Percentiles rank a stretch among this genome's conserved stretches.
phyloP scores from a whole-genome alignment of 2,888 invertebrate species.

The Scotopteryx bipunctaria region DNA sequence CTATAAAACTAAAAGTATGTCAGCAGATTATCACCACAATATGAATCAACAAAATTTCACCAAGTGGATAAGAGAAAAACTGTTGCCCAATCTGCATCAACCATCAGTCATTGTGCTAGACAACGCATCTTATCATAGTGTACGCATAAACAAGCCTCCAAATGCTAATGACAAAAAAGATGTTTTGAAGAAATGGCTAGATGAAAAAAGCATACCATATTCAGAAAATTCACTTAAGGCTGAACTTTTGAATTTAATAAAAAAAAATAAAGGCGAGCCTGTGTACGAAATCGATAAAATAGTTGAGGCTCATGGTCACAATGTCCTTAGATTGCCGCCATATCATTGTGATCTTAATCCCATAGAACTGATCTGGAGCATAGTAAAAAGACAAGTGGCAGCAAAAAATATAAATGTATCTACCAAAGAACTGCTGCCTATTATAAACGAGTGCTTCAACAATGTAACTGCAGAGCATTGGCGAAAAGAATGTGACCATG shows the following conservation, averaged over 20 bases:
- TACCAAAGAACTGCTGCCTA: background rate
- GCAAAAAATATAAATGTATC: background rate
- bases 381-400: slow-evolving; percentile 1
- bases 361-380: background rate
- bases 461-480: background rate
- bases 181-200: slow-evolving; percentile 10
- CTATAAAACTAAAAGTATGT: slow-evolving; percentile 12
- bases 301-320: background rate
- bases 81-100: slow-evolving; percentile 8
- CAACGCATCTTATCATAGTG: slow-evolving; percentile 14
- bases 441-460: background rate
- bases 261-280: background rate
- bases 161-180: slow-evolving; percentile 7
- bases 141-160: slow-evolving; percentile 11
- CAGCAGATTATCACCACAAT: slow-evolving; percentile 14
- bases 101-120: slow-evolving; percentile 13
- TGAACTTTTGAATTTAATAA: slow-evolving; percentile 3
- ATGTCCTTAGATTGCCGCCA: background rate
- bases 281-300: background rate
- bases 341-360: background rate
- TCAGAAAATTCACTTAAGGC: slow-evolving; percentile 7
- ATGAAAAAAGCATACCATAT: slow-evolving; percentile 4
- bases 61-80: slow-evolving; percentile 17
- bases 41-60: slow-evolving; percentile 17
- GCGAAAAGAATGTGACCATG: slow-evolving; percentile 5